Base-by-base conservation (phyloP, 2,113 vertebrate species). In the Brachirus orientalis region DNA sequence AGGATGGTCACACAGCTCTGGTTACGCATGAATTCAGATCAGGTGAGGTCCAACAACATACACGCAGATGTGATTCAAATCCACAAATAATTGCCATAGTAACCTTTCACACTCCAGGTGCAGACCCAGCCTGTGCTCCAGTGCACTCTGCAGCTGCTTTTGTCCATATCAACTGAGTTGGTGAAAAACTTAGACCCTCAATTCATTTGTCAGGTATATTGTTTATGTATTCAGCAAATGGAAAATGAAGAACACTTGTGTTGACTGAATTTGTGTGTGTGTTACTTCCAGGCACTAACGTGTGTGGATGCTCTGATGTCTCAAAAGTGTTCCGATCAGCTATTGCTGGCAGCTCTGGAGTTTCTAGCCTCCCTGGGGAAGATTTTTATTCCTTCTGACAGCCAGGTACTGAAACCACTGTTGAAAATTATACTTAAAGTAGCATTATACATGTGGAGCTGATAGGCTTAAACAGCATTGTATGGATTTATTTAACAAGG, bases 291-390 rank as follows among this genome's bases (percentile, higher is more conserved):
- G 97, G 91, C 94, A 0, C 64, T 98, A 63, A 56, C 86, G 12
- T 86, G 95, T 78, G 93, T 96, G 69, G 87, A 84, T 33, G 83
- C 88, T 13, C 75, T 98, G 13, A 86, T 95, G 65, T 90, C 92
- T 51, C 35, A 85, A 19, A 84, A 89, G 20, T 92, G 93, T 76
- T 85, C 86, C 0, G 95, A 97, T 70, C 80, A 95, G 0, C 61
- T 96, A 60, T 76, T 92, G 36, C 84, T 96, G 45, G 92, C 94
- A 11, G 61, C 89, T 45, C 81, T 94, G 66, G 94, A 94, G 68
- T 96, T 98, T 72, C 81, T 97, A 7, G 91, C 93, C 59, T 94
- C 94, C 4, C 65, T 98, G 51, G 96, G 97, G 54, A 96, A 92
- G 77, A 80, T 94, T 40, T 92, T 92, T 54, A 77, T 98, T 50